Conservation (phyloP, 2,113 vertebrate genomes). For the Tychaedon coryphoeus region DNA sequence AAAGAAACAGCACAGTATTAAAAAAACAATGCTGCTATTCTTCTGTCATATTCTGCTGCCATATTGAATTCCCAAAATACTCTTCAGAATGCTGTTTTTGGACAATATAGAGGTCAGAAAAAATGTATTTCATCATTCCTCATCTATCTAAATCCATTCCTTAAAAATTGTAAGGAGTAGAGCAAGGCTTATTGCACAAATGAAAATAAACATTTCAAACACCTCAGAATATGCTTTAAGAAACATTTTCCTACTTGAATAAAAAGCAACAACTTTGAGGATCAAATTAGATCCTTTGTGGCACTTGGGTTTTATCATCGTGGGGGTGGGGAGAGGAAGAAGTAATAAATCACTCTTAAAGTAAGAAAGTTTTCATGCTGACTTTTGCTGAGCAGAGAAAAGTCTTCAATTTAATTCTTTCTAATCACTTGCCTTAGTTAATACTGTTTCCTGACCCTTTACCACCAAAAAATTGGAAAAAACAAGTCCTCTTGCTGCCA, state of each 20-base stretch:
- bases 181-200: neutral
- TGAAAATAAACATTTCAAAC: neutral
- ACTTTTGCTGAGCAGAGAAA: neutral
- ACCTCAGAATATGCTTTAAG: neutral
- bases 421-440: constrained; percentile 39
- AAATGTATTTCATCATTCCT: neutral
- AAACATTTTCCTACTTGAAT: neutral
- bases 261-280: neutral
- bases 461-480: constrained; percentile 37
- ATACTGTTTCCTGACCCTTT: constrained; percentile 29
- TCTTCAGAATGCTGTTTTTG: neutral
- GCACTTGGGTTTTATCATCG: neutral
- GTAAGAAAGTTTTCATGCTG: neutral
- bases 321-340: neutral
- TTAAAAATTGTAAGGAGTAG: neutral
- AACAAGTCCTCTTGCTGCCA: constrained; percentile 43
- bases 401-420: constrained; percentile 37
- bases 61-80: neutral
- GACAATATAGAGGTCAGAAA: neutral
- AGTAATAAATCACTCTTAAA: neutral
- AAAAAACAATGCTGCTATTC: neutral
- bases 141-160: neutral
- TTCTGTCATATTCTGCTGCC: neutral
- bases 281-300: neutral
- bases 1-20: neutral